Evolutionary conservation across 2,113 vertebrate species (phyloP).

Genomic region (Cololabis saira): DNA sequence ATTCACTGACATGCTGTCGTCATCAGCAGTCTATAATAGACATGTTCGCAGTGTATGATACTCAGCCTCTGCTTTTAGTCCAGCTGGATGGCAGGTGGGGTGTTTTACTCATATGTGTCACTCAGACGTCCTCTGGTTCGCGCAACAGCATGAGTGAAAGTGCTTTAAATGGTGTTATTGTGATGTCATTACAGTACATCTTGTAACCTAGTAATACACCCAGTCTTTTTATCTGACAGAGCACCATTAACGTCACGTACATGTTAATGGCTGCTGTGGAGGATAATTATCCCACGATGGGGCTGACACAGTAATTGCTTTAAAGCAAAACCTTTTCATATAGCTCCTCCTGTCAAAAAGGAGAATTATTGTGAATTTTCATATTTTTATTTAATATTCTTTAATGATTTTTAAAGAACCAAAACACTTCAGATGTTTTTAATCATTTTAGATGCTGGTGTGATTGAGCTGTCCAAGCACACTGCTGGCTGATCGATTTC

Average conservation of each 20-base stretch:
- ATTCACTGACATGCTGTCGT: conserved; percentile 49
- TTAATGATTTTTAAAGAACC: background rate
- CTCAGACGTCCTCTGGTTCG: conserved; percentile 39
- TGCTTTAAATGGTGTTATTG: conserved; percentile 36
- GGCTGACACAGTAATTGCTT: conserved; percentile 32
- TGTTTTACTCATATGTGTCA: conserved; percentile 45
- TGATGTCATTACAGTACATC: conserved; percentile 25
- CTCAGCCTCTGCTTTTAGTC: conserved; percentile 52
- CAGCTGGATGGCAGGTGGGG: conserved; percentile 35
- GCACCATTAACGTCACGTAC: conserved; percentile 43
- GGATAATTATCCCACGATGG: conserved; percentile 40
- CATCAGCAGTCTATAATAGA: conserved; percentile 60
- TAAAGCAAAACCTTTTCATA: conserved; percentile 36
- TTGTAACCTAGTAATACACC: conserved; percentile 29
- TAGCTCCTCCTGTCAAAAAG: conserved; percentile 12
- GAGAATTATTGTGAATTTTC: background rate
- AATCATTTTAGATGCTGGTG: background rate
- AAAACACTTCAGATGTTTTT: background rate
- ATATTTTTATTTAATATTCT: background rate
- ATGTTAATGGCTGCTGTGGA: conserved; percentile 38
- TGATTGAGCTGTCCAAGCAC: background rate
- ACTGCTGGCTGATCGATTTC: background rate
- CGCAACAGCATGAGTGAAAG: conserved; percentile 16
- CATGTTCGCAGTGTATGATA: conserved; percentile 42
- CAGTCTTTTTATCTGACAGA: conserved; percentile 9